Evolutionary conservation across 2,113 vertebrate genomes (phyloP).

Genomic region (Dinomys branickii): DNA sequence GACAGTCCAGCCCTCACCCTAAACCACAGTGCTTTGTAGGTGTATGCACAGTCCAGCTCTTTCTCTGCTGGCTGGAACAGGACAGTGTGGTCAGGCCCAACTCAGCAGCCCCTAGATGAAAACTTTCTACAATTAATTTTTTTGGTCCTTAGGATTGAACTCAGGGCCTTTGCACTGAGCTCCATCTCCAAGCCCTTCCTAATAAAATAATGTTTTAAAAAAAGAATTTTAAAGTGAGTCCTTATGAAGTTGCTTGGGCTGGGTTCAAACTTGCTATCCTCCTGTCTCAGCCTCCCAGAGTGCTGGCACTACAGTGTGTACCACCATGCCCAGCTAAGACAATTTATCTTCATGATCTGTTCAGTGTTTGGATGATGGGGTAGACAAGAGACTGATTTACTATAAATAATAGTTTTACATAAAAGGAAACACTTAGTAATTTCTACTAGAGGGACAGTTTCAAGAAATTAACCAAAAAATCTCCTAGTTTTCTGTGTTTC

Average conservation of each 20-base stretch:
- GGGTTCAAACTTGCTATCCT: neutral
- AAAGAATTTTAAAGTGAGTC: neutral
- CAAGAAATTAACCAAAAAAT: constrained; percentile 23
- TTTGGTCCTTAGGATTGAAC: neutral
- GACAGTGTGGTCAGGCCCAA: neutral
- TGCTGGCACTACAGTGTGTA: neutral
- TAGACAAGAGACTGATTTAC: neutral
- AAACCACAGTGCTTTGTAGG: too few relatives aligned
- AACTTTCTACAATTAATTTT: neutral
- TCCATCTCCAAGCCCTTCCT: neutral
- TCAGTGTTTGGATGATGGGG: neutral
- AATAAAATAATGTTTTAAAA: neutral
- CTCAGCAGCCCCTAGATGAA: neutral
- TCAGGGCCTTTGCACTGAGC: neutral
- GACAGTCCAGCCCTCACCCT: neutral
- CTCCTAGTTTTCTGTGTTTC: neutral
- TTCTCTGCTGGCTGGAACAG: neutral
- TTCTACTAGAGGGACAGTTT: neutral
- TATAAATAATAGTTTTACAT: neutral
- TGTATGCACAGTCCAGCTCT: too few relatives aligned
- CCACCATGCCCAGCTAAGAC: neutral
- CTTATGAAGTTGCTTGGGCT: neutral
- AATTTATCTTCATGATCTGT: neutral
- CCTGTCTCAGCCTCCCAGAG: neutral
- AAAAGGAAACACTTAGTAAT: neutral